Evolutionary conservation across 2,113 vertebrate species (phyloP), one percentile per base, ranked within the genome.

Genomic region (Anser brachyrhynchus): DNA sequence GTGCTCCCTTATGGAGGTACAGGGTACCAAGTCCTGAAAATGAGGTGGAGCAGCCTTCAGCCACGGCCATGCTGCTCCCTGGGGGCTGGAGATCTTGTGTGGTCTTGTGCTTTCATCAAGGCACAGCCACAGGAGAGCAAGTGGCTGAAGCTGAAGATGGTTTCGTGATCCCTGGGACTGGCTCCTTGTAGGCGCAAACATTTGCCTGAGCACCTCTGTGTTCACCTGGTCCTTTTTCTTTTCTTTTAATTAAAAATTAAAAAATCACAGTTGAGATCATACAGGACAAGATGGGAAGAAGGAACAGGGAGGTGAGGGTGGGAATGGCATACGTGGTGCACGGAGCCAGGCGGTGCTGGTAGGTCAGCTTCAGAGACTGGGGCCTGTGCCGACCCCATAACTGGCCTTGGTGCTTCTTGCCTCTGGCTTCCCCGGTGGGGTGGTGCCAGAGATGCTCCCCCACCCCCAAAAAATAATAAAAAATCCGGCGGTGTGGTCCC

Each of bases 1-100:
- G 57, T 58, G 25, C 7, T 81, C 4, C 46, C 23, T 2, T 11
- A 0, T 6, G 59, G 86, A 2, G 41, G 57, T 43, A 37, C 2
- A 29, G 52, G 61, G 61, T 62, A 6, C 2, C 0, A 6, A 17
- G 59, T 23, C n/a, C 71, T 33, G 21, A 33, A 25, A 29, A 13
- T 4, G 22, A 41, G 33, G 67, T 31, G 51, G 61, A 78, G 20
- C 55, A 49, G 11, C 72, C 84, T 73, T 55, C 76, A 77, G 49
- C 44, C 55, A n/a, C 0, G 0, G 64, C 51, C 10, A 2, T 31
- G 51, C 70, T 89, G 43, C 80, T 86, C 35, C 41, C 18, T 0
- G 0, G 9, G 46, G 64, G 37, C 65, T 62, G 62, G 8, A 87
- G 37, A 14, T 31, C 62, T 39, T 57, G 52, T 64, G 65, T 52